These are phyloP conservation scores for Myotis yumanensis DNA, from an alignment of 2,113 vertebrate genomes.

Conservation along the genomic window DNA sequence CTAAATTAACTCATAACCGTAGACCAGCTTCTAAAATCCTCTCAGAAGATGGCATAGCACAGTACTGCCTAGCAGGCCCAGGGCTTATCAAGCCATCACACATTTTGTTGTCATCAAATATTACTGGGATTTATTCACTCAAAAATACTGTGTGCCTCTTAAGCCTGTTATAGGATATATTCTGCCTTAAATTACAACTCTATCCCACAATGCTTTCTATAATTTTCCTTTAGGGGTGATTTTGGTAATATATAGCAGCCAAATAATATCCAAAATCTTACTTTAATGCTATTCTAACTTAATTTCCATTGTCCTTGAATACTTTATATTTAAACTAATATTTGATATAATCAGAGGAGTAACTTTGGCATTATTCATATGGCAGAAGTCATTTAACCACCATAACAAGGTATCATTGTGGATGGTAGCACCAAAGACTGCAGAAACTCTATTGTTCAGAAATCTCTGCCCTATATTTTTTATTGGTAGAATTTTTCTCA, in stretches of 20 bases:
- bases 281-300: background rate
- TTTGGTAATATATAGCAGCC: background rate
- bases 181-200: background rate
- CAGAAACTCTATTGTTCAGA: background rate
- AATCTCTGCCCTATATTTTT: background rate
- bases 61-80: background rate
- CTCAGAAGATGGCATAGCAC: background rate
- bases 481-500: background rate
- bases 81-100: background rate
- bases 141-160: background rate
- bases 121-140: background rate
- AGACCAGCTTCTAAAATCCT: background rate
- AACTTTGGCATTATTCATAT: background rate
- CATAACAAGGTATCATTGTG: background rate
- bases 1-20: background rate
- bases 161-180: background rate
- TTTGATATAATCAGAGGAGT: background rate
- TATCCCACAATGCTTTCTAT: background rate
- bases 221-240: background rate
- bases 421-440: background rate
- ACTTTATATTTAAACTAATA: background rate
- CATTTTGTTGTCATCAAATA: background rate
- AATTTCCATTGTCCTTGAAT: background rate
- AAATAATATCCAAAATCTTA: background rate
- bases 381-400: background rate